These are phyloP conservation scores for Serrognathus titanus DNA, from an alignment of 2,888 invertebrate species.

Conservation along the genomic window DNA sequence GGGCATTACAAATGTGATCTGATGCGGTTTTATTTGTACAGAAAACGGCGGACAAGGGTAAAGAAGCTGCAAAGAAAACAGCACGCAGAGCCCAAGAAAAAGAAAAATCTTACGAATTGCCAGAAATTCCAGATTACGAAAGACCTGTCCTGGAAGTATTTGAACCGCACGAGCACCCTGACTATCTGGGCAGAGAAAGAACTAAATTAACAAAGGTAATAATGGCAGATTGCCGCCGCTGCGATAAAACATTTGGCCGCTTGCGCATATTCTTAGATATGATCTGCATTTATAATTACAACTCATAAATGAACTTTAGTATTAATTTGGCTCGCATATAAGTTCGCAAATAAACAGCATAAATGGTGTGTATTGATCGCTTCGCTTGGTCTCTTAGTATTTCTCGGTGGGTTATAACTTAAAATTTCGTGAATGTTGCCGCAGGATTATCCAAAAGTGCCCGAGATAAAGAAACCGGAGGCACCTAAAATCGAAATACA, in stretches of 20 bases:
- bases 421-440: constrained; percentile 9
- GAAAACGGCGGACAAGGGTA: constrained; percentile 36
- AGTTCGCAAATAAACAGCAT: constrained; percentile 7
- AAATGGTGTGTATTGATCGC: constrained; percentile 14
- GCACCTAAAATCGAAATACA: constrained; percentile 86
- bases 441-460: constrained; percentile 49
- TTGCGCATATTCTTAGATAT: constrained; percentile 5
- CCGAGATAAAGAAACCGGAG: constrained; percentile 56
- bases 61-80: constrained; percentile 47
- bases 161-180: constrained; percentile 50
- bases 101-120: constrained; percentile 54
- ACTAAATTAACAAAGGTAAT: constrained; percentile 46
- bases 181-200: constrained; percentile 52
- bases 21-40: background rate
- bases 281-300: constrained; percentile 16
- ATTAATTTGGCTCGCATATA: constrained; percentile 18
- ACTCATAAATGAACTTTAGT: constrained; percentile 14
- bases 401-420: constrained; percentile 5
- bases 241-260: constrained; percentile 10
- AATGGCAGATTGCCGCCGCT: constrained; percentile 19
- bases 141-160: constrained; percentile 70
- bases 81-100: constrained; percentile 55
- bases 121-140: constrained; percentile 67
- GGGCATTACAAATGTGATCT: too few relatives aligned
- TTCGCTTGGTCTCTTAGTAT: constrained; percentile 27